Percentiles rank a stretch among this genome's conserved stretches.
Evolutionary conservation across 2,888 invertebrate species (phyloP).

Genomic region (Keiferia lycopersicella): DNA sequence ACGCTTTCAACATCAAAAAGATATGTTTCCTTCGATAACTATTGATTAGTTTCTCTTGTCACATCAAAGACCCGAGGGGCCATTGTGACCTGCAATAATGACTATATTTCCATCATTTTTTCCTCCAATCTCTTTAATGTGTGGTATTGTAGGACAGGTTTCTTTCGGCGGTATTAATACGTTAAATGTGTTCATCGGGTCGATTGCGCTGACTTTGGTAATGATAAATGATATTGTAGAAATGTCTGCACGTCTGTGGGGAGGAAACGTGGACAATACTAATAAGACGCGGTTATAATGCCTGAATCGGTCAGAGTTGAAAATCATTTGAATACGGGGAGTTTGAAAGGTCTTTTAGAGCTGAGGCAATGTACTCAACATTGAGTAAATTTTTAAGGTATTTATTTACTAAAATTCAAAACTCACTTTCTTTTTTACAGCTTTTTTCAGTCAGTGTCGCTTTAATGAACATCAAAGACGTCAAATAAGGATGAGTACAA

Average conservation of each 20-base stretch:
- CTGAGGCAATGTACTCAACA: neutral
- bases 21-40: conserved; percentile 59
- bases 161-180: conserved; percentile 28
- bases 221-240: conserved; percentile 26
- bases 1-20: conserved; percentile 57
- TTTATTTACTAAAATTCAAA: neutral
- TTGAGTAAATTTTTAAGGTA: neutral
- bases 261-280: conserved; percentile 5
- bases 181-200: conserved; percentile 28
- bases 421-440: neutral
- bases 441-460: neutral
- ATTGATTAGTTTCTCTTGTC: conserved; percentile 74
- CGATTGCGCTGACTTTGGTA: conserved; percentile 21
- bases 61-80: conserved; percentile 68
- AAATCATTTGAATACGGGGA: neutral
- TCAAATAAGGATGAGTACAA: conserved; percentile 51
- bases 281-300: neutral
- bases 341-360: neutral
- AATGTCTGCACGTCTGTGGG: conserved; percentile 1
- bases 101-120: conserved; percentile 65
- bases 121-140: conserved; percentile 45
- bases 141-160: conserved; percentile 32
- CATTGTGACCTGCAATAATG: conserved; percentile 61
- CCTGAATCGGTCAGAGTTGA: conserved; percentile 8
- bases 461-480: conserved; percentile 53